Base-by-base conservation (phyloP, 1,140 invertebrate species). In the Halesus radiatus region DNA sequence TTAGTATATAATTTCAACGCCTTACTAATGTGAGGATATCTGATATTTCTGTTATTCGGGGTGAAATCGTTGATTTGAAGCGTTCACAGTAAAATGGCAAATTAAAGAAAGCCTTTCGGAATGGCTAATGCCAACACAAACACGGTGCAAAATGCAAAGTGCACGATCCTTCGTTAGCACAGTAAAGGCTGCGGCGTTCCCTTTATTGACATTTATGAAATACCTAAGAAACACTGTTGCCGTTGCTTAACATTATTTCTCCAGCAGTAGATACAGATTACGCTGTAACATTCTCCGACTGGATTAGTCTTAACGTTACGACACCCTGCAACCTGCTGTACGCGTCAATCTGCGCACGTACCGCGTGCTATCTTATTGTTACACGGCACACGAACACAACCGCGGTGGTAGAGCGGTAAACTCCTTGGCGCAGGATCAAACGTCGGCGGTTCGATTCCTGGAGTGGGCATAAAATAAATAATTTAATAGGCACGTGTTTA, bases 141-240 rank as follows among this genome's bases (percentile, higher is more conserved):
- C 37, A 70, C 37, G 18, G 37, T 20, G 32, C 7, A n/a, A 18
- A 70, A 37, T 18, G 66, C 66, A 70, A 18, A 70, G 66, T 8
- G 66, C 66, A 70, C 66, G 37, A 70, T 45, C 23, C 66, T 70
- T 22, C 37, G 29, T 23, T 64, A 64, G 20, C 18, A 22, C 15
- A 26, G 66, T 50, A 70, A 70, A 70, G 37, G 66, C 37, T 70
- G 45, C 16, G 8, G n/a, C 66, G 66, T 70, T 70, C 66, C 66
- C 66, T 50, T 70, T 70, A 70, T 70, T 70, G 66, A 70, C 32
- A 70, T 70, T 70, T 70, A 70, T 70, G 66, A 70, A 70, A 70
- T 70, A 70, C 66, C 66, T 37, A 70, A 70, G 66, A 20, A 70
- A 70, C 66, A 50, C n/a, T 8, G 37, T 70, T 70, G 66, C 66